Evolutionary conservation across 2,888 invertebrate species (phyloP), one percentile per base, ranked within the genome.

Genomic region (Elegia similella): DNA sequence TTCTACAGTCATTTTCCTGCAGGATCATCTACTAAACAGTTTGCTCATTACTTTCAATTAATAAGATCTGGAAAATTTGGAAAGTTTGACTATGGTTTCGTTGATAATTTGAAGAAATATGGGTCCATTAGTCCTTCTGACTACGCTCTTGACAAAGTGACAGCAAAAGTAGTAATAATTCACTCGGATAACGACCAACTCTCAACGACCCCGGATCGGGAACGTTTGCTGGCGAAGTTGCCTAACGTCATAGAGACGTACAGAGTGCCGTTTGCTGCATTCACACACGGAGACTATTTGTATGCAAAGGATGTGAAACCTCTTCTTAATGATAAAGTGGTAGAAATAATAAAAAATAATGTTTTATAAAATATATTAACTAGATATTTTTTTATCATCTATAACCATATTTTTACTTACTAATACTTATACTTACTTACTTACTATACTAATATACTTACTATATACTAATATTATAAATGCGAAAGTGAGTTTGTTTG

Each of bases 21-120:
- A 7, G 93, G 93, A 0, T 76, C 86, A 0, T 89, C 92, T 0
- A 72, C 78, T 0, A 79, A 84, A 62, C 90, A 92, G 60, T 59
- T 92, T 12, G 17, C 68, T 16, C 81, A 79, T 60, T 76, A 68
- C 52, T 62, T 63, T 42, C 81, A 80, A 63, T 57, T 55, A 12
- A 50, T 70, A 7, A 50, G 60, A n/a, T 66, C 69, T 2, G 61
- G 60, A 7, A 55, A 61, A 12, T 80, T 80, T 55, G 54, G 62
- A 12, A 65, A 62, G 32, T 81, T 61, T 55, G 73, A 79, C 30
- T 64, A 69, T 42, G 74, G 73, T 7, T 10, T 30, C 6, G 15
- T 23, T 6, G 57, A 55, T 16, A 80, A 78, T 54, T 5, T 50
- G 47, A 42, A 54, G 34, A 43, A 57, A 3, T 76, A 76, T 47